phyloP scores from a whole-genome alignment of 2,797 vertebrate genomes.

The Kryptolebias ocellatus region DNA sequence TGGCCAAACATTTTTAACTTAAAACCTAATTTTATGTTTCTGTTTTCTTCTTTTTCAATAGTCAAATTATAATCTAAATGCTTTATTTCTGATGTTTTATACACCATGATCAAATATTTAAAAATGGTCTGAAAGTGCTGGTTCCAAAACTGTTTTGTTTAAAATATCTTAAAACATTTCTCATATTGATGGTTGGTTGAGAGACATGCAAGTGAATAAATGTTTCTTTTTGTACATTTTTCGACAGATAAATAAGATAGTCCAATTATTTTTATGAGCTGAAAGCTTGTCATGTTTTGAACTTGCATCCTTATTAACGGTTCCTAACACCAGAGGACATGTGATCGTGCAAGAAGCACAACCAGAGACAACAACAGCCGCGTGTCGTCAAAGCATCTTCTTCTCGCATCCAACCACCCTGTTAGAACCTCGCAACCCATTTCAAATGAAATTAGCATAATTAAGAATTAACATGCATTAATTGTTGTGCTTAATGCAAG shows the following conservation, averaged over 20 bases:
- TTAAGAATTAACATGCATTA: conserved; percentile 99
- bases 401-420: conserved; percentile 89
- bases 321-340: conserved; percentile 76
- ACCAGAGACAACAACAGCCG: conserved; percentile 86
- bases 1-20: no score
- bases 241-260: conserved; percentile 57
- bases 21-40: no score
- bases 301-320: conserved; percentile 78
- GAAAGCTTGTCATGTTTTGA: conserved; percentile 76
- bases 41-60: no score
- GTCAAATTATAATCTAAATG: no score
- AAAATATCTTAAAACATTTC: neutral
- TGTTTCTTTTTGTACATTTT: conserved; percentile 42
- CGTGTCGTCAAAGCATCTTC: conserved; percentile 79
- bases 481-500: conserved; percentile 97
- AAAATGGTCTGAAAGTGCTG: neutral
- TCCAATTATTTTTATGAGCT: conserved; percentile 74
- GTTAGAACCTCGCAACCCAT: conserved; percentile 89
- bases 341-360: conserved; percentile 77
- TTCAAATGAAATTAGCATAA: conserved; percentile 96
- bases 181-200: conserved; percentile 17
- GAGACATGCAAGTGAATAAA: conserved; percentile 53
- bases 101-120: neutral
- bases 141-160: neutral
- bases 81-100: no score